Evolutionary conservation across 2,888 invertebrate species (phyloP).

Genomic region (Chelonus formosanus): DNA sequence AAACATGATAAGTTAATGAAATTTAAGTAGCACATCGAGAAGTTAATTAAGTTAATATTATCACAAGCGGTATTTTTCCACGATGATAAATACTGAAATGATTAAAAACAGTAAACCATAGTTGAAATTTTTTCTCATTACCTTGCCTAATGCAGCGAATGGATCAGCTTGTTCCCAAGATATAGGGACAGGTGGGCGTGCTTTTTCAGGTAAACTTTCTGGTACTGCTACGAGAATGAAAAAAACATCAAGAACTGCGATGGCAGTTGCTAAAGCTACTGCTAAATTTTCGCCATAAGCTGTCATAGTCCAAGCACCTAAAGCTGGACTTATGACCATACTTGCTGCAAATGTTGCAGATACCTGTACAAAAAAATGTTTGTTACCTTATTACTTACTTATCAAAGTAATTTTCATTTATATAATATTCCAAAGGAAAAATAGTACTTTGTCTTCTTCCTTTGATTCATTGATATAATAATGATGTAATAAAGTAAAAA

Average conservation of each 20-base stretch:
- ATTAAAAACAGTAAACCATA: not conserved
- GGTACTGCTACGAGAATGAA: slow-evolving; percentile 98
- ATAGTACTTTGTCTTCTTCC: too few species aligned
- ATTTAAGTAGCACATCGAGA: not conserved
- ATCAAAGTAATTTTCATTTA: not conserved
- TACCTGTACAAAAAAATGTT: slow-evolving; percentile 63
- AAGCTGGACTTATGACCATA: slow-evolving; percentile 97
- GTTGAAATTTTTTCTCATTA: slow-evolving; percentile 51
- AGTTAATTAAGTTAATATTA: not conserved
- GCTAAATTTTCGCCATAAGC: slow-evolving; percentile 76
- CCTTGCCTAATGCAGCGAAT: slow-evolving; percentile 74
- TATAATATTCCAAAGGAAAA: not conserved
- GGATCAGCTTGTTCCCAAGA: slow-evolving; percentile 99
- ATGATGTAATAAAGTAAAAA: not conserved
- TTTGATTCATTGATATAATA: not conserved
- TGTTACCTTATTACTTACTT: not conserved
- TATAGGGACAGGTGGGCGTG: slow-evolving; percentile 78
- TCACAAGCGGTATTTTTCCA: not conserved
- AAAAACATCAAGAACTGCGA: slow-evolving; percentile 95
- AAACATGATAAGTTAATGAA: too few species aligned
- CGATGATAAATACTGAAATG: not conserved
- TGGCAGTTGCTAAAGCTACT: slow-evolving; percentile 93
- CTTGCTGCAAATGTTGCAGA: slow-evolving; percentile 99
- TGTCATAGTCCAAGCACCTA: slow-evolving; percentile 90
- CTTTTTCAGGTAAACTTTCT: slow-evolving; percentile 96